Evolutionary conservation across 2,113 vertebrate genomes (phyloP), one percentile per base, ranked within the genome.

Genomic region (Balaenoptera acutorostrata): DNA sequence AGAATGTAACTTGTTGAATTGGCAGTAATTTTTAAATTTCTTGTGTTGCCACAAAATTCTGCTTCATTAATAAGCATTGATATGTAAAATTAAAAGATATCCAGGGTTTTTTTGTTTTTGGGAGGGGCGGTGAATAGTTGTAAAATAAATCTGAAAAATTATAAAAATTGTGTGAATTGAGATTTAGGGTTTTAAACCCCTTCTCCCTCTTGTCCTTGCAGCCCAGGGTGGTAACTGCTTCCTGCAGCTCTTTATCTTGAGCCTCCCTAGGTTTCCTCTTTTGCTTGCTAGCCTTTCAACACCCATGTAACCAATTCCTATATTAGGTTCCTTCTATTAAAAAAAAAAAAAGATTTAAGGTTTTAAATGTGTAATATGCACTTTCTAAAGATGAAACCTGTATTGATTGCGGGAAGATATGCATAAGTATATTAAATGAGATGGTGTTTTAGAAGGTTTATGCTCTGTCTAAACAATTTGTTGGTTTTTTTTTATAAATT

Each of bases 61-160:
- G 29, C 41, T 87, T 90, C 57, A 80, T 6, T 96, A 90, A 90
- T 97, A 90, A 85, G 6, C 63, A 89, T 18, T 31, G 12, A 21
- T 81, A 33, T 33, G 3, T 95, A 85, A 90, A 95, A 36, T 87
- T 64, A 46, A 96, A 90, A 91, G 21, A 75, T 83, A 68, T 55
- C 64, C 1, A 52, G 31, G 13, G 3, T 41, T 77, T 44, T 80
- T 93, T 85, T 63, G 33, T 18, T 0, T 39, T 39, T 39, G 39
- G 39, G 15, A 5, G 52, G 15, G 49, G 10, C 1, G 21, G 20
- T 88, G n/a, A 87, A 44, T 82, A 90, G 36, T 75, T 96, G 18
- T 36, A 93, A 93, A 75, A 78, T 63, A 81, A 84, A 61, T 68
- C 15, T 68, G 52, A 96, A 95, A 92, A 88, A 18, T 86, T 75